phyloP scores from a whole-genome alignment of 2,797 vertebrate species.

The Squalus acanthias region DNA sequence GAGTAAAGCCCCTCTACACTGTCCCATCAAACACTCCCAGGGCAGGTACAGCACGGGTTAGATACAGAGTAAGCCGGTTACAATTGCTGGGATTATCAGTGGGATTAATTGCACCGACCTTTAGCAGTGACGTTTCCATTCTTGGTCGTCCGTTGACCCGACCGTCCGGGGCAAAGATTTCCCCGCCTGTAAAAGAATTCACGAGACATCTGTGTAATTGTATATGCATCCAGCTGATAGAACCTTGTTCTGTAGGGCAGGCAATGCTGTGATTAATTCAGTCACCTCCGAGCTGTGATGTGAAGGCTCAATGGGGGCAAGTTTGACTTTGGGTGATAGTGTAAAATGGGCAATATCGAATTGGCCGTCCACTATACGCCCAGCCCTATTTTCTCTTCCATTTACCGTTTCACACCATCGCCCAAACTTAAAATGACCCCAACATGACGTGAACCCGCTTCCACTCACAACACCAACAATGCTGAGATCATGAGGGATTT shows the following conservation, averaged over 20 bases:
- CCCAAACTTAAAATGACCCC: background rate
- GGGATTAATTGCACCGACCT: too few relatives aligned
- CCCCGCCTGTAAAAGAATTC: too few relatives aligned
- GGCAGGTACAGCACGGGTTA: too few relatives aligned
- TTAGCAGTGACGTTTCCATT: too few relatives aligned
- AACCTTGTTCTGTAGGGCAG: background rate
- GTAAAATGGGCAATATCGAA: background rate
- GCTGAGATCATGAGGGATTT: background rate
- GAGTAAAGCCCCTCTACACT: too few relatives aligned
- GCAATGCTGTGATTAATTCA: background rate
- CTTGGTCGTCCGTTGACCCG: too few relatives aligned
- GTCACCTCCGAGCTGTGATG: background rate
- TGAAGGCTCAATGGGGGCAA: background rate
- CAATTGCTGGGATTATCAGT: too few relatives aligned
- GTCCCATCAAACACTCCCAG: too few relatives aligned
- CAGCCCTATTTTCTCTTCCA: background rate
- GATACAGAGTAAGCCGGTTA: too few relatives aligned
- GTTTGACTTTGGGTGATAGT: background rate
- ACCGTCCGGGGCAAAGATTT: too few relatives aligned
- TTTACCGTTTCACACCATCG: background rate
- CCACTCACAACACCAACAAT: background rate
- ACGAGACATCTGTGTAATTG: background rate
- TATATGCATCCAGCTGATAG: background rate
- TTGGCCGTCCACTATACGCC: background rate
- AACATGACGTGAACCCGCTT: background rate